Evolutionary conservation across 2,113 vertebrate species (phyloP).

Genomic region (Rousettus leschenaultii): DNA sequence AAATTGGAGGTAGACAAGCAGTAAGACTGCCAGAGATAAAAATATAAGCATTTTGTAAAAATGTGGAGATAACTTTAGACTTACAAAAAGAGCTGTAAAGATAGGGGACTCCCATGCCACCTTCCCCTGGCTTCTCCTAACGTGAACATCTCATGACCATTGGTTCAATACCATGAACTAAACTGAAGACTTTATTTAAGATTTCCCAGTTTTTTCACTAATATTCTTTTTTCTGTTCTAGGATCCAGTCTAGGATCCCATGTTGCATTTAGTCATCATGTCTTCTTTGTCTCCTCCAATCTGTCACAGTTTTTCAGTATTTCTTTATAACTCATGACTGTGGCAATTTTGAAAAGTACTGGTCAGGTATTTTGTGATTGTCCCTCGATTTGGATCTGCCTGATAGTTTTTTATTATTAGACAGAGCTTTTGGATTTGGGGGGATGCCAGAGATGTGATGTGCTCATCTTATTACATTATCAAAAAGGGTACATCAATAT

Average conservation of each 20-base stretch:
- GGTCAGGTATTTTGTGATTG: neutral
- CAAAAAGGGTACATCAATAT: neutral
- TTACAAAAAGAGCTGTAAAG: neutral
- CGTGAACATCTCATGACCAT: neutral
- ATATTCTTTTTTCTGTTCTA: neutral
- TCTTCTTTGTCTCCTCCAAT: neutral
- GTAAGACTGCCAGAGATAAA: neutral
- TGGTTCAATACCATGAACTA: neutral
- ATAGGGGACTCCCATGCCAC: neutral
- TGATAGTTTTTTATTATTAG: neutral
- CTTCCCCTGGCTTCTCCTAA: too few relatives aligned
- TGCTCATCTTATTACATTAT: neutral
- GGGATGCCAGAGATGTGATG: neutral
- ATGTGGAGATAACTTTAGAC: neutral
- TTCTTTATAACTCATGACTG: neutral
- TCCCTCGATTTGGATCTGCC: neutral
- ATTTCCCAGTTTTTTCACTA: neutral
- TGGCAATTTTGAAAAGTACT: neutral
- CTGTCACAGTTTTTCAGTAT: neutral
- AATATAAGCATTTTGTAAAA: neutral
- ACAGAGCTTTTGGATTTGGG: neutral
- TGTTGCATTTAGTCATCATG: too few relatives aligned
- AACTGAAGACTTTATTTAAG: neutral
- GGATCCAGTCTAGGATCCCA: neutral
- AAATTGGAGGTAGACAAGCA: neutral